Conservation (phyloP, 2,797 vertebrate species). For the Rousettus madagascariensis region DNA sequence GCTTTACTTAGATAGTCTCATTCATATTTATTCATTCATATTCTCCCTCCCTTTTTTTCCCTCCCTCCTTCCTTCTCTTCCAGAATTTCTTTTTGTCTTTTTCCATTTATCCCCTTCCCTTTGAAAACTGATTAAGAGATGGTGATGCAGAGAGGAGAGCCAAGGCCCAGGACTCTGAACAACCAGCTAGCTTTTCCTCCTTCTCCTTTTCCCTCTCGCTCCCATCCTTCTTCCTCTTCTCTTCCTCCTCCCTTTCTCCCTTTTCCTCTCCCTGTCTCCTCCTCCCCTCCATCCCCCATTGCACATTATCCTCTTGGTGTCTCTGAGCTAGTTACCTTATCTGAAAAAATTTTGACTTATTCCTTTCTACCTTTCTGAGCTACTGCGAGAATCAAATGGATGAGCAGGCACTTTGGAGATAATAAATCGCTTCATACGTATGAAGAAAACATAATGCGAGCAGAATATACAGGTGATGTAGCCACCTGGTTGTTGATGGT, state of each 20-base stretch:
- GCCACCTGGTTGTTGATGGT: neutral
- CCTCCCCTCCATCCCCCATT: no score
- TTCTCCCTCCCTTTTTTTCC: neutral
- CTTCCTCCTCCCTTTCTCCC: neutral
- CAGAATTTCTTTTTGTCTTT: neutral
- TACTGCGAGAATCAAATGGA: neutral
- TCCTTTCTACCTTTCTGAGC: neutral
- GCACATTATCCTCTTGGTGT: neutral
- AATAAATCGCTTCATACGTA: neutral
- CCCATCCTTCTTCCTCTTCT: no score
- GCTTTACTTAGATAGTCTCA: neutral
- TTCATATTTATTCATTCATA: neutral
- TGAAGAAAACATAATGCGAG: neutral
- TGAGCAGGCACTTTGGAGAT: neutral
- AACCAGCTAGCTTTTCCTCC: neutral
- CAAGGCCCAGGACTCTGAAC: neutral
- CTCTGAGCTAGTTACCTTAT: neutral
- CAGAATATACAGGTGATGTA: neutral
- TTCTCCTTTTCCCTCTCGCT: no score
- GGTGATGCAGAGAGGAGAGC: neutral
- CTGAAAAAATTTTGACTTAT: neutral
- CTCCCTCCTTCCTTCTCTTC: neutral
- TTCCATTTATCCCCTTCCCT: neutral
- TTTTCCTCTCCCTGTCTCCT: no score
- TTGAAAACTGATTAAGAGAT: neutral